Evolutionary conservation across 30 jellyfish, hydroid and myxozoan species (phyloP).

Genomic region (Hydra vulgaris): DNA sequence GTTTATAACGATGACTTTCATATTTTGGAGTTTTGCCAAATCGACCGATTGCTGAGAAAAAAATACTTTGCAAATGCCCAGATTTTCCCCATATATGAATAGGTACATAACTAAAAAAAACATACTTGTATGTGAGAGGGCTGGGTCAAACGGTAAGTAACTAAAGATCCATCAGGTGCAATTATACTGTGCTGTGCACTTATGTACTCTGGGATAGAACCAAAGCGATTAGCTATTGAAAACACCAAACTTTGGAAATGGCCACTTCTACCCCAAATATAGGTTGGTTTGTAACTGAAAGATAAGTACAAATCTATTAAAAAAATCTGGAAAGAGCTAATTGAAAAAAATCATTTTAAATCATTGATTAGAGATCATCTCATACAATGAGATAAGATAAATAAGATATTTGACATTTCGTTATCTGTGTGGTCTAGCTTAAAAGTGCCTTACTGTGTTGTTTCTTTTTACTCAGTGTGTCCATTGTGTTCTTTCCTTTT

Average conservation of each 20-base stretch:
- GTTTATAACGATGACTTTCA: constrained; percentile 23
- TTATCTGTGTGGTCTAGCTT: no score
- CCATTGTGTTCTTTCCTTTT: no score
- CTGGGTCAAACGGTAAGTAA: constrained; percentile 33
- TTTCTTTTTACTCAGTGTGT: no score
- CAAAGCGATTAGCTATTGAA: constrained; percentile 68
- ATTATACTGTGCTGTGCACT: constrained; percentile 24
- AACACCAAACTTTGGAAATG: constrained; percentile 70
- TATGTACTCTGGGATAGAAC: constrained; percentile 1
- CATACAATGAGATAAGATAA: no score
- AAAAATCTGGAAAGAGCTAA: not conserved
- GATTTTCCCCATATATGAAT: constrained; percentile 73
- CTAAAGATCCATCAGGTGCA: constrained; percentile 76
- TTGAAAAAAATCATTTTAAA: no score
- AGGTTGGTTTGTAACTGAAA: constrained; percentile 70
- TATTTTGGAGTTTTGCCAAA: constrained; percentile 25
- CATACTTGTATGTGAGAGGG: not conserved
- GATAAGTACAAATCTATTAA: not conserved
- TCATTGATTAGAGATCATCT: no score
- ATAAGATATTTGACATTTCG: no score
- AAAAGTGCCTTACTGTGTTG: no score
- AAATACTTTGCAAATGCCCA: constrained; percentile 80
- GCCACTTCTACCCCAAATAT: constrained; percentile 88
- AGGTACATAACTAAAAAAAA: constrained; percentile 58
- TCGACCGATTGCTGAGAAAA: constrained; percentile 68